Base-by-base conservation (phyloP, 2,888 invertebrate genomes). In the Hydropsyche betteni region DNA sequence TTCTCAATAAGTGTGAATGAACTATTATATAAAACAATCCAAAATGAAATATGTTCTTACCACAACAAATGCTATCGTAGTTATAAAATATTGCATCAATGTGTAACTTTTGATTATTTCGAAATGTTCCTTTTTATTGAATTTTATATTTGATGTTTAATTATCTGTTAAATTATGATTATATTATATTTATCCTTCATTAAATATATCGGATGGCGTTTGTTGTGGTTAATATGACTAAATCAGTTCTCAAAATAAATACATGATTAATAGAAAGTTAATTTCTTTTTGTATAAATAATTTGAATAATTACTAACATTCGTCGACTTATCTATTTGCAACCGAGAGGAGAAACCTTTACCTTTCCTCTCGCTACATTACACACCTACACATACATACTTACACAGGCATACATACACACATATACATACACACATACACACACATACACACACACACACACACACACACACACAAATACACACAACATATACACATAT, bases 1-100 rank as follows among this genome's bases (percentile, higher is more conserved):
- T 33, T 53, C 36, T 73, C 36, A 38, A 55, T 73, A 64, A 36
- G 38, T 61, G 44, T 61, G 44, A 61, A 73, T 73, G 69, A n/a
- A 61, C 14, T 14, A 61, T 64, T 14, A n/a, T 12, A 44, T 8
- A 44, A 64, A 64, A 64, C 64, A 34, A 64, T 36, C 8, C 34
- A 64, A 64, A 14, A 44, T 44, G 44, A 53, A 14, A 53, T 53
- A 53, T 58, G 58, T 58, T 58, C 24, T 58, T 58, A 58, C 58
- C 58, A 58, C 58, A 58, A 58, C 58, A 58, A 58, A 58, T 58
- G 24, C 58, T 14, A 8, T 58, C 14, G 16, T 24, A 24, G 2
- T 58, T 24, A 58, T 58, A 5, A 24, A 8, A 58, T 58, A 58
- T 58, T 24, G 8, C n/a, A 16, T 58, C 58, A 24, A 58, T 16